These are phyloP conservation scores for Araneus ventricosus DNA, from an alignment of 1,140 invertebrate species.

Conservation along the genomic window DNA sequence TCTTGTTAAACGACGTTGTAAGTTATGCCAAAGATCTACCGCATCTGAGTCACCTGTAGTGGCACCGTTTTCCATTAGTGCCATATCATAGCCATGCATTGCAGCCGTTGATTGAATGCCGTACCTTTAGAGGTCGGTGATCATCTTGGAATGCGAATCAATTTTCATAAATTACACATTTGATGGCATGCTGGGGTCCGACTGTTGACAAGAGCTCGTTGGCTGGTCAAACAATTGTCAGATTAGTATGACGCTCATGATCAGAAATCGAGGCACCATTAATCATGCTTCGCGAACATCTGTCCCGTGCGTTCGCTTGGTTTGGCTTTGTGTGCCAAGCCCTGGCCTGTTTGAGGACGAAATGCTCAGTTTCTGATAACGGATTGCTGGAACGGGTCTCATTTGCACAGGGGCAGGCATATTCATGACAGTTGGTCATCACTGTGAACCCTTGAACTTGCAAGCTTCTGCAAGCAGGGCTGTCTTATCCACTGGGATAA, in stretches of 20 bases:
- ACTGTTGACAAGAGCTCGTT: conserved; percentile 1
- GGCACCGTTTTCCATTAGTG: neutral
- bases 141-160: neutral
- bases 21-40: no score
- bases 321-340: neutral
- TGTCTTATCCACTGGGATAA: no score
- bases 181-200: neutral
- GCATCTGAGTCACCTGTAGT: neutral
- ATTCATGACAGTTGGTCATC: no score
- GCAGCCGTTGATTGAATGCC: neutral
- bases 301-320: neutral
- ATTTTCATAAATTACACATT: conserved; percentile 37
- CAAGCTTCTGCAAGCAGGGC: no score
- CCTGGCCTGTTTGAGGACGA: neutral
- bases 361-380: neutral
- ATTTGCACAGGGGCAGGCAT: neutral
- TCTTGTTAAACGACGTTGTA: no score
- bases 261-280: neutral
- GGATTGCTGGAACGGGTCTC: neutral
- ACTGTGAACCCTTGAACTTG: no score
- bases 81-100: neutral
- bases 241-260: neutral
- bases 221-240: conserved; percentile 16
- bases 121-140: neutral
- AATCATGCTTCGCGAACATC: neutral